Evolutionary conservation across 2,797 vertebrate genomes (phyloP), one percentile per base, ranked within the genome.

Genomic region (Xiphophorus birchmanni): DNA sequence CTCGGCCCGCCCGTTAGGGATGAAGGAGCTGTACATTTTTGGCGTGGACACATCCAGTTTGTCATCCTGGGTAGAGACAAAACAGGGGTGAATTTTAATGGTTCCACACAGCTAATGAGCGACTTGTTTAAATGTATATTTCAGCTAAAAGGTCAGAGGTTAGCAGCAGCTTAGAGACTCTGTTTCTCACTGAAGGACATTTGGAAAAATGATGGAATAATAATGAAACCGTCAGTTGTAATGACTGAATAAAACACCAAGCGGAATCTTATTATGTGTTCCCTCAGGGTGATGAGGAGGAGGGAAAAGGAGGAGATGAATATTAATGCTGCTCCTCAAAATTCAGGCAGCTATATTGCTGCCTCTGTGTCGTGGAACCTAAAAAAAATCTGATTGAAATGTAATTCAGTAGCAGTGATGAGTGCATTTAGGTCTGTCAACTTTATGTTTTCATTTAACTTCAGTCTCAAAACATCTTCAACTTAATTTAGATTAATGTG

Each of bases 21-120:
- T 90, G 65, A 96, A 93, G 81, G 96, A 89, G 90, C 94, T 90
- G 93, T 96, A 96, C 93, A 96, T 92, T 93, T 96, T 91, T 0
- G 95, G 48, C 21, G 92, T 83, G 15, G 95, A 75, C 17, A 91
- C 40, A 17, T 94, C 95, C 86, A 91, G 74, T 82, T 94, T 93
- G 37, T 95, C 94, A 74, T 95, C 94, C 93, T 94, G 76, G 7
- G n/a, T 42, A 3, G 29, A 63, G 26, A 42, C 47, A 35, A 75
- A 21, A 69, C 3, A 35, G n/a, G 5, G 23, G 11, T 18, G 47
- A 21, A 18, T 69, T 74, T 77, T 72, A 81, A 9, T 77, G 40
- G 73, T 4, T 73, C 35, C 44, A 13, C 11, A 0, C 67, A 37
- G 52, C 2, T 56, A 86, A 82, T 56, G 73, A 87, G 76, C n/a